Evolutionary conservation across 2,888 invertebrate species (phyloP), one percentile per base, ranked within the genome.

Genomic region (Myopa tessellatipennis): DNA sequence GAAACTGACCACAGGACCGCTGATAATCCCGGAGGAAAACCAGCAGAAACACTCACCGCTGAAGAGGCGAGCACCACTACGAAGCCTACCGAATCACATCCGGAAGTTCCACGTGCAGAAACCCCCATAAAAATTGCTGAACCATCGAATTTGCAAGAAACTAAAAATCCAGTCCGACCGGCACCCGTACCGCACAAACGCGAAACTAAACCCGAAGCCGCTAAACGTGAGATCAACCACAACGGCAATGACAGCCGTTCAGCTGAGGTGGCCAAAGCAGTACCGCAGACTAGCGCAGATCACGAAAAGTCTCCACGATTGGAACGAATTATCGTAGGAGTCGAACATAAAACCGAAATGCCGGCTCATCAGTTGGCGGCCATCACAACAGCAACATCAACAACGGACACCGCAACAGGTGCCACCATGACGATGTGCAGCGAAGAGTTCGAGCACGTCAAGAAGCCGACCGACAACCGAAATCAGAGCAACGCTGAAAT

Each of bases 261-360:
- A 2, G 60, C 52, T 4, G 74, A 77, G 4, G 52, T 61, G 52
- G 74, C 60, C 67, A 14, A 67, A 8, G 65, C 58, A 26, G 61
- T 67, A 36, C 63, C 4, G 73, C 58, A 58, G 52, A 34, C 26
- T 2, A 26, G 26, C 26, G 26, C 26, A 26, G 16, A 60, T 55
- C 34, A 76, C 73, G 12, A 79, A 79, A 78, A 79, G 65, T 60
- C 82, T 38, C 82, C 85, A 80, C 88, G 87, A 16, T 80, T 89
- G 76, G 89, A 89, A 82, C 87, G 89, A 75, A 88, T 89, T 77
- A 89, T 89, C 79, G 85, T 89, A 75, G 89, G 89, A 65, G 86
- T 88, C 61, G 89, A 87, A 77, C 83, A 84, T 78, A 79, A 81
- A 67, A 69, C 77, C 36, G 77, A 77, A 65, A 50, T 68, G 83